Evolutionary conservation across 2,888 invertebrate species (phyloP), one percentile per base, ranked within the genome.

Genomic region (Zygogramma bicolorata): DNA sequence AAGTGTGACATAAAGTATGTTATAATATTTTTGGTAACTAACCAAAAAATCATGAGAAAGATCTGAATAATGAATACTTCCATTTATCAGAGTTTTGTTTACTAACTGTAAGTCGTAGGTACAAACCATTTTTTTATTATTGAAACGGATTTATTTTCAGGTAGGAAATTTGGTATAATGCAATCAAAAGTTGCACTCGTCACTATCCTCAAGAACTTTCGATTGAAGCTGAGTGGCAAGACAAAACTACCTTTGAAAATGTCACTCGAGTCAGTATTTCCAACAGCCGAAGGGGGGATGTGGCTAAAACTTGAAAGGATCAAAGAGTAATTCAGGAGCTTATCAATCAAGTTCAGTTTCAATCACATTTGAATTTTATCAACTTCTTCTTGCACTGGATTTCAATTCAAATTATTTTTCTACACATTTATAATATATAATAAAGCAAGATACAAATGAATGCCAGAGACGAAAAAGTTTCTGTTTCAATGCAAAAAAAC

Each of bases 181-280:
- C 84, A 85, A 72, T 78, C 83, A 0, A 84, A 84, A 75, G 79
- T 85, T 4, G 85, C 83, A 13, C 68, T 85, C 15, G 68, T 77
- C 0, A 77, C 77, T 8, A 69, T 84, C 20, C 58, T 84, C 34
- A 80, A 74, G 20, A 80, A 81, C 57, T 83, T 78, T 65, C 76
- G 70, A 58, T 77, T 84, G 57, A 76, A 65, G 1, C 31, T 82
- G 5, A 81, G 80, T 46, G 59, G 74, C n/a, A 80, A 79, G 67
- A 84, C 83, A 0, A 38, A 73, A 62, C 60, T 72, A 2, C 84
- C 84, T 0, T 7, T 84, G 15, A 68, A 79, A 65, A 60, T 79
- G 13, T 75, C 74, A 31, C 66, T 61, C 2, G 65, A 42, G 1
- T 73, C 60, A 22, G 75, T 81, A 27, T 29, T 82, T 5, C 70